phyloP scores from a whole-genome alignment of 2,888 invertebrate species.

The Strigamia crassipes region DNA sequence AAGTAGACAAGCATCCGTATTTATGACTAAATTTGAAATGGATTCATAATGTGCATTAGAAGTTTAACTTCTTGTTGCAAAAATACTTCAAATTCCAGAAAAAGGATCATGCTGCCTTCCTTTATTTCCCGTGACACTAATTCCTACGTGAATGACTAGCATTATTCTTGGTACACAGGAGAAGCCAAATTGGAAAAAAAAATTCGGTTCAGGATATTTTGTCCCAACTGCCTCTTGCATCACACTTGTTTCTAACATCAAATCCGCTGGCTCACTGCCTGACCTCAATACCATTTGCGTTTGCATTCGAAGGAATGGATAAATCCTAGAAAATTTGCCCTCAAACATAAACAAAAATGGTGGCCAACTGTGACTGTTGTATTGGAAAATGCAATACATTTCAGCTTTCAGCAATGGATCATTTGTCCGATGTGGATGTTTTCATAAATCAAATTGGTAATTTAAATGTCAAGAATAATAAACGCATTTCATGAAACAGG shows the following conservation, averaged over 20 bases:
- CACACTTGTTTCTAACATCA: constrained; percentile 28
- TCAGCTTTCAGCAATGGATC: background rate
- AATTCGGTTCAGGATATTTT: background rate
- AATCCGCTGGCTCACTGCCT: constrained; percentile 26
- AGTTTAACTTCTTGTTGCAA: background rate
- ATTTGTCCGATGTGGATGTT: background rate
- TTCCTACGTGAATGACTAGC: constrained; percentile 13
- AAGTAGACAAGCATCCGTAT: background rate
- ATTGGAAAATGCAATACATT: background rate
- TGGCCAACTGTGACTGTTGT: background rate
- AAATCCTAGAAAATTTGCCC: constrained; percentile 1
- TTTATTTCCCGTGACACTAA: constrained; percentile 34
- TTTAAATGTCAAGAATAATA: background rate
- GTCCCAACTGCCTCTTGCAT: constrained; percentile 25
- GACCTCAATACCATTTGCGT: constrained; percentile 4
- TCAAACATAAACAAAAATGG: background rate
- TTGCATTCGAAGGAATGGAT: background rate
- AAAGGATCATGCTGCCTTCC: background rate
- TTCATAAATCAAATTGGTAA: constrained; percentile 4
- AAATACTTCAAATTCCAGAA: constrained; percentile 8
- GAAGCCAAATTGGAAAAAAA: constrained; percentile 33
- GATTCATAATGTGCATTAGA: background rate
- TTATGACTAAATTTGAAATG: background rate
- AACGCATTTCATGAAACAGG: background rate
- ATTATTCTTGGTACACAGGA: constrained; percentile 28